These are phyloP conservation scores for Eunapius fragilis DNA, from an alignment of 37 sponge, comb jelly and placozoan genomes.

Conservation along the genomic window DNA sequence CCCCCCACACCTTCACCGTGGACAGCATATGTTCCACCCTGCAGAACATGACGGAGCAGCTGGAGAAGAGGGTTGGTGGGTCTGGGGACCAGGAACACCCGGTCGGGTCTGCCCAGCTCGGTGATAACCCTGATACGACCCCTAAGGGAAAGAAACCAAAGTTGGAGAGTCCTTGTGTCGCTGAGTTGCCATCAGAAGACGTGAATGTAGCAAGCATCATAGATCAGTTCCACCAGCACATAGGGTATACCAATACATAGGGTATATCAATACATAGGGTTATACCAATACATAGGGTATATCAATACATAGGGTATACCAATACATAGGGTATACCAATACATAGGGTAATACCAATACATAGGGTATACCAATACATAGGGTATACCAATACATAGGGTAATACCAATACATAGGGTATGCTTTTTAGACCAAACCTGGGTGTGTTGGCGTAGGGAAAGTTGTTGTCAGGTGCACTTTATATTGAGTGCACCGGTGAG, in stretches of 20 bases:
- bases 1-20: background rate
- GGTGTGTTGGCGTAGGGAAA: background rate
- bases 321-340: background rate
- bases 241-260: background rate
- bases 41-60: background rate
- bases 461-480: background rate
- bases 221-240: background rate
- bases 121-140: background rate
- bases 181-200: background rate
- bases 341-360: background rate
- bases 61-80: background rate
- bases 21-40: background rate
- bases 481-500: background rate
- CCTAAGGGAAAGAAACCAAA: background rate
- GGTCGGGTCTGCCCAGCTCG: too few species aligned
- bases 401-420: background rate
- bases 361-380: background rate
- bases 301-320: background rate
- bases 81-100: background rate
- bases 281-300: background rate
- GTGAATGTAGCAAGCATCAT: background rate
- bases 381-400: background rate
- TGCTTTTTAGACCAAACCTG: background rate
- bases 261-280: background rate
- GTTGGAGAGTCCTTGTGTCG: background rate